These are phyloP conservation scores for Drosophila nigricruria DNA, from an alignment of 2,888 invertebrate species.

Conservation along the genomic window DNA sequence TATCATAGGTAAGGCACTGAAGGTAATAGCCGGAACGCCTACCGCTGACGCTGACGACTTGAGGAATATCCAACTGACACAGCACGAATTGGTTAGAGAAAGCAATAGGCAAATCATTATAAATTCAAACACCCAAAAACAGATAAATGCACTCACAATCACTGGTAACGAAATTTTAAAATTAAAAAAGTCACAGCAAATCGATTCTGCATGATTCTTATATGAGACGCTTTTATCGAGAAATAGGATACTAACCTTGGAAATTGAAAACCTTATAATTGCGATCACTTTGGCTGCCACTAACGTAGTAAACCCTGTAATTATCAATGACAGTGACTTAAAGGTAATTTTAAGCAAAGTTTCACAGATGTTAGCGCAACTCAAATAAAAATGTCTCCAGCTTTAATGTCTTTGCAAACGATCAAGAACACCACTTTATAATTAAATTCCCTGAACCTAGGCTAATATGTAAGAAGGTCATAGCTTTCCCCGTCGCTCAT, in stretches of 20 bases:
- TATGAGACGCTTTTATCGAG: no score
- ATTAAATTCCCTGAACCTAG: neutral
- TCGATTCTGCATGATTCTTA: neutral
- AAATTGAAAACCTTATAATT: conserved; percentile 1
- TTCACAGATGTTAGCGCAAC: neutral
- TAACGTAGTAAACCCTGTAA: neutral
- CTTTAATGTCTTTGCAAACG: neutral
- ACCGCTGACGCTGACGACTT: neutral
- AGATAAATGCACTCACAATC: conserved; percentile 1
- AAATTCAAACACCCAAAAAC: conserved; percentile 1
- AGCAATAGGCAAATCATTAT: neutral
- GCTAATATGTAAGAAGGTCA: no score
- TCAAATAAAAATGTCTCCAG: neutral
- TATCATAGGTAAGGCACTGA: neutral
- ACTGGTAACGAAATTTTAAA: conserved; percentile 1
- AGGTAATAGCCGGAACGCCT: no score
- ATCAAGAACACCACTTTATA: neutral
- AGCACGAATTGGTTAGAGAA: neutral
- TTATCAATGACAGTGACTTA: neutral
- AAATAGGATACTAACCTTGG: neutral
- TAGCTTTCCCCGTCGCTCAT: no score
- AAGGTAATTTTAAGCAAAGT: neutral
- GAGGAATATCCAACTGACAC: neutral
- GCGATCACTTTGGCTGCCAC: neutral
- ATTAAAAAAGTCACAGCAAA: neutral